phyloP scores from a whole-genome alignment of 2,113 vertebrate genomes.

The Macrotus californicus region DNA sequence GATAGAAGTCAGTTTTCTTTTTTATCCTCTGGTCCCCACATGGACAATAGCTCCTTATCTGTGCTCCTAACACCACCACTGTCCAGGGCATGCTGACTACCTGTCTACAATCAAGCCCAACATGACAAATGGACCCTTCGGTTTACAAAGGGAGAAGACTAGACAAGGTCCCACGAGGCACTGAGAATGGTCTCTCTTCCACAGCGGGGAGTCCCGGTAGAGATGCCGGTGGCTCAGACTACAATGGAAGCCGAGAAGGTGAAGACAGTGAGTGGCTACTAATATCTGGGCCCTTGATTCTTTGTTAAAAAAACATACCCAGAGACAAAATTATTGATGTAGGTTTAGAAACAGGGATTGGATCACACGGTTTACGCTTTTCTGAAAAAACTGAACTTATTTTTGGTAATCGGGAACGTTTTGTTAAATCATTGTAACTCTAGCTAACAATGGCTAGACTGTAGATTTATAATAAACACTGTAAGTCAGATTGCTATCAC shows the following conservation, averaged over 20 bases:
- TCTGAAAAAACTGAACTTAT: not conserved
- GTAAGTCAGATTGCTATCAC: not conserved
- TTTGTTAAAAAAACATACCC: not conserved
- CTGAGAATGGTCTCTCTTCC: not conserved
- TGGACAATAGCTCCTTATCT: not conserved
- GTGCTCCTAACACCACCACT: fast-evolving
- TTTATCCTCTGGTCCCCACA: not conserved
- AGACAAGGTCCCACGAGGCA: fast-evolving
- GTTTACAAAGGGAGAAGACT: not conserved
- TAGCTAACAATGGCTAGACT: not conserved
- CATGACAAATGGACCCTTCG: not conserved
- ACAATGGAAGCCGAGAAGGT: not conserved
- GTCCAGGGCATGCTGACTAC: not conserved
- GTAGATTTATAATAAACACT: not conserved
- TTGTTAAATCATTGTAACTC: not conserved
- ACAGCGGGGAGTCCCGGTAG: too few relatives aligned
- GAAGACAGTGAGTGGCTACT: not conserved
- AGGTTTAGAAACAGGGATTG: not conserved
- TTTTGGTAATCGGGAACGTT: not conserved
- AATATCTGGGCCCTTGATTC: not conserved
- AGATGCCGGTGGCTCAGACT: not conserved
- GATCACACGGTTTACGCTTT: not conserved
- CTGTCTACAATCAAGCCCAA: not conserved
- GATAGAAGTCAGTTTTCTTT: not conserved
- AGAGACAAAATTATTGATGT: not conserved